phyloP scores from a whole-genome alignment of 1,140 invertebrate species.

The Mycetomoellerius zeteki region DNA sequence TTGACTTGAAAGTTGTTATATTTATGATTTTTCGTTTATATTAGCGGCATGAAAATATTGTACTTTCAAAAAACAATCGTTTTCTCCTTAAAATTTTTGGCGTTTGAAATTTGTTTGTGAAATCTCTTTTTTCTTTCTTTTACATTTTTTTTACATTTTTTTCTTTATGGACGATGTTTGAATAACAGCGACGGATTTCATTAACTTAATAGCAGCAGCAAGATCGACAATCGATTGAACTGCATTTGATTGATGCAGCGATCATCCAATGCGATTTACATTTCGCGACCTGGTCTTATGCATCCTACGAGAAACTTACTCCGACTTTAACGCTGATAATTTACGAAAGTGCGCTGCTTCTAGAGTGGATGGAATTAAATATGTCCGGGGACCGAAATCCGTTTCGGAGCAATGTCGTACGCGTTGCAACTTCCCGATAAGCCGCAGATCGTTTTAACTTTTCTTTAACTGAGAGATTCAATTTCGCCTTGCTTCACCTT shows the following conservation, averaged over 20 bases:
- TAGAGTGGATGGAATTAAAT: conserved; percentile 72
- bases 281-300: neutral
- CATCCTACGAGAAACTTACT: conserved; percentile 58
- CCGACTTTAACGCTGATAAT: conserved; percentile 68
- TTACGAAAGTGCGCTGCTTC: conserved; percentile 62
- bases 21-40: neutral
- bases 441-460: conserved; percentile 75
- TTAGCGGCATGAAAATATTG: neutral
- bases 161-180: neutral
- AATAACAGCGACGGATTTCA: conserved; percentile 39
- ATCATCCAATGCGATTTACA: conserved; percentile 47
- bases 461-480: conserved; percentile 76
- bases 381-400: conserved; percentile 71
- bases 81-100: neutral
- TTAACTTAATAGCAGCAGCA: conserved; percentile 60
- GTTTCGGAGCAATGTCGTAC: conserved; percentile 66
- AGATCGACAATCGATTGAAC: conserved; percentile 64
- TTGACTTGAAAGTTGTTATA: neutral
- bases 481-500: conserved; percentile 49
- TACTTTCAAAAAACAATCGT: neutral
- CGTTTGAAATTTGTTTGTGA: neutral
- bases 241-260: conserved; percentile 29
- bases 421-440: conserved; percentile 72
- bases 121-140: neutral
- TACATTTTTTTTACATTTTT: no score